Evolutionary conservation across 2,888 invertebrate genomes (phyloP), one percentile per base, ranked within the genome.

Genomic region (Nycteola revayana): DNA sequence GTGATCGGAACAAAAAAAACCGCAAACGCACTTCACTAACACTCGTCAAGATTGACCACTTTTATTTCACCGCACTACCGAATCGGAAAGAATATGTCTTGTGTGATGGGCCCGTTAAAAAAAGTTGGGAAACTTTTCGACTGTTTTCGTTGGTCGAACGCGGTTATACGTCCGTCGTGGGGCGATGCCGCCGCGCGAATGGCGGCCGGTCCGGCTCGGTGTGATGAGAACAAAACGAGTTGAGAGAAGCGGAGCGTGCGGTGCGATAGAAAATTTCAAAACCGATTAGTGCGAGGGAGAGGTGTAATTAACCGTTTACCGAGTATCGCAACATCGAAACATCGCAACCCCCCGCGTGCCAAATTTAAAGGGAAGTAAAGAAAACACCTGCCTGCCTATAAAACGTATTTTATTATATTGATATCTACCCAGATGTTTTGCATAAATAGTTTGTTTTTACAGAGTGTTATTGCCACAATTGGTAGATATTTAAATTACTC

Each of bases 91-190:
- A 60, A 60, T 65, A 62, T 66, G 70, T 64, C 62, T 69, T 60
- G 49, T 66, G 63, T 59, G 59, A 70, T 65, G 68, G 69, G 71
- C 66, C 66, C 71, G 69, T 66, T 60, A 60, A 68, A 72, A n/a
- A 76, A 83, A 85, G 83, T 84, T 83, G 59, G 60, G 63, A 77
- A 83, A 82, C 81, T 85, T 86, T 86, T 81, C 83, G 82, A 74
- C 69, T 72, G 62, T 66, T 64, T 59, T 68, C 65, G 66, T 55
- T 49, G 18, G 35, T 59, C 56, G 60, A 66, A 66, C 71, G 65
- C 39, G 18, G 25, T 45, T 31, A 32, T 41, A 72, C 83, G 75
- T 72, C 62, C 70, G 64, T 55, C 57, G 43, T 38, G 52, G 36
- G 64, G 71, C 80, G 71, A 73, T 47, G 69, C 63, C 79, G 76